Base-by-base conservation (phyloP, 2,113 vertebrate species). In the Microcebus griseorufus region DNA sequence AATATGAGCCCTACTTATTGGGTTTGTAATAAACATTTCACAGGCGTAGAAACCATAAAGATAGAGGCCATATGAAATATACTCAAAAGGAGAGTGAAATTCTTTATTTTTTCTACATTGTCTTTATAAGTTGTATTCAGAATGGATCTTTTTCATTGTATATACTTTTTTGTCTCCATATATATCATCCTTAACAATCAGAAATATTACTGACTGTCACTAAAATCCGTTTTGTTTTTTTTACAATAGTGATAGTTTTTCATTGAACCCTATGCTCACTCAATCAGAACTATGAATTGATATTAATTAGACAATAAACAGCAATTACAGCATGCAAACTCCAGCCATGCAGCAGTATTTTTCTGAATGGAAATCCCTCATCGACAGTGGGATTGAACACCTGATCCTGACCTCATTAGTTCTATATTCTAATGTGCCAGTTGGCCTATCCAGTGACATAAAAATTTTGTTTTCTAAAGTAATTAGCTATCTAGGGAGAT, bases 111-210 rank as follows among this genome's bases (percentile, higher is more conserved):
- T 18, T 64, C 65, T 85, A 20, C 5, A 39, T 83, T n/a, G 2
- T 82, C 92, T 78, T 79, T 13, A 65, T 82, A 94, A 79, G 79
- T 83, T 83, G 64, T 93, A 37, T 93, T 97, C 53, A 88, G 1
- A 87, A 37, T 80, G 25, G 9, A 0, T 64, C 34, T 78, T 88
- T 97, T 85, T 51, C 27, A 69, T 75, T 32, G 16, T 89, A 8
- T 25, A 9, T 81, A 10, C 5, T 22, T 65, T 51, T 88, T 65
- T 83, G 62, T 55, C 34, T 67, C 6, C 75, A 42, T 55, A 9
- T 81, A 39, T 85, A 5, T 34, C 53, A 23, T 53, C 37, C 39
- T 89, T 82, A 79, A 8, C 29, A 84, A 42, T 76, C 14, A 94
- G 55, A 94, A 92, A 69, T 93, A 72, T 51, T 55, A 32, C n/a